A percentile compares a stretch with the other conserved stretches of the same genome.
phyloP scores from a whole-genome alignment of 2,113 vertebrate genomes.

The Carlito syrichta region DNA sequence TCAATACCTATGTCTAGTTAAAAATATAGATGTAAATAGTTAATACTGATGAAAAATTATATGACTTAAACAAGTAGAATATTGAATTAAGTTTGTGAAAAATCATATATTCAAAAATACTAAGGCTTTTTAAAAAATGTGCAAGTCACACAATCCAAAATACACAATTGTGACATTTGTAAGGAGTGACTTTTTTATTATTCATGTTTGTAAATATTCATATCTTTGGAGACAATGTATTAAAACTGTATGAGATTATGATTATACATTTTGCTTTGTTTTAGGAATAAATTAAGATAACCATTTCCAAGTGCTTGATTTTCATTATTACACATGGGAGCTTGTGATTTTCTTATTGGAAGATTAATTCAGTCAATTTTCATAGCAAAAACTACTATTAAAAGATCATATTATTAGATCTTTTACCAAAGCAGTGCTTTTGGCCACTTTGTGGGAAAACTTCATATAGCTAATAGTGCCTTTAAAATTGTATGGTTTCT shows the following conservation, averaged over 20 bases:
- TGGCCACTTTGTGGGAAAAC: not conserved
- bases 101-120: conserved; percentile 15
- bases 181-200: not conserved
- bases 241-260: not conserved
- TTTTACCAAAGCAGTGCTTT: conserved; percentile 25
- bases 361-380: conserved; percentile 26
- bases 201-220: not conserved
- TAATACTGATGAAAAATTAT: not conserved
- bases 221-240: not conserved
- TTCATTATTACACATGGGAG: conserved; percentile 21
- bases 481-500: not conserved
- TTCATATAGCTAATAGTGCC: not conserved
- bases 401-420: not conserved
- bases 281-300: conserved; percentile 21
- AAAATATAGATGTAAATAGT: not conserved
- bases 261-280: conserved; percentile 33
- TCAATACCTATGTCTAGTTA: not conserved
- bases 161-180: conserved; percentile 1
- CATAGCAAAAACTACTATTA: conserved; percentile 26
- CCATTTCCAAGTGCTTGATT: conserved; percentile 37
- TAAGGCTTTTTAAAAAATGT: conserved; percentile 8
- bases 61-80: not conserved
- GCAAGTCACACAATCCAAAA: not conserved
- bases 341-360: conserved; percentile 44
- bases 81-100: conserved; percentile 40